Evolutionary conservation across 2,797 vertebrate genomes (phyloP).

Genomic region (Remorina albescens): DNA sequence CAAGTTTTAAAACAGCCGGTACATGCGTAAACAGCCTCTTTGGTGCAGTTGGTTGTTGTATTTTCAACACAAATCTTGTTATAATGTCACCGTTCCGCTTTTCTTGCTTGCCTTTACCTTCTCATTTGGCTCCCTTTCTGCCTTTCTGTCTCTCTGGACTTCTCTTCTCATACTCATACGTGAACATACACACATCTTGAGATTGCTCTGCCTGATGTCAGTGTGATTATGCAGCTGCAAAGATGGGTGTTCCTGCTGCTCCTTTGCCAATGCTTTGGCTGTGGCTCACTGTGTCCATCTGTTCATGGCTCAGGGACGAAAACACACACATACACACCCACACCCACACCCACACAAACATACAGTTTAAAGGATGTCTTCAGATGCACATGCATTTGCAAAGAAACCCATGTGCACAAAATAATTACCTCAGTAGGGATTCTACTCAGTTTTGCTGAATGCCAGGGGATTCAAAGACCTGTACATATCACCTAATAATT

Average conservation of each 20-base stretch:
- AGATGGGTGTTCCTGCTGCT: slow-evolving; percentile 64
- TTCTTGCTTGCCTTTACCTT: slow-evolving; percentile 2
- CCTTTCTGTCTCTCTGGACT: not conserved
- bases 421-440: slow-evolving; percentile 67
- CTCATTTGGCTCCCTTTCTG: not conserved
- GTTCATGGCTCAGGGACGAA: slow-evolving; percentile 62
- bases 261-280: slow-evolving; percentile 57
- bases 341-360: slow-evolving; percentile 10
- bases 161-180: not conserved
- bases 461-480: slow-evolving; percentile 59
- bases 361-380: slow-evolving; percentile 41
- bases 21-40: not conserved
- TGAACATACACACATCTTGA: slow-evolving; percentile 35
- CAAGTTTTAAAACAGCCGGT: not conserved
- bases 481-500: slow-evolving; percentile 51
- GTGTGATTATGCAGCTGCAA: slow-evolving; percentile 71
- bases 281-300: slow-evolving; percentile 71
- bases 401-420: slow-evolving; percentile 32
- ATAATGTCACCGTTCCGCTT: slow-evolving; percentile 5
- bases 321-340: slow-evolving; percentile 25
- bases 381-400: slow-evolving; percentile 11
- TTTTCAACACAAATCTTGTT: slow-evolving; percentile 4
- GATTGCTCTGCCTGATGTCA: slow-evolving; percentile 62
- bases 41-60: not conserved
- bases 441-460: slow-evolving; percentile 49